Evolutionary conservation across 1,140 invertebrate species (phyloP), one percentile per base, ranked within the genome.

Genomic region (Batillaria attramentaria): DNA sequence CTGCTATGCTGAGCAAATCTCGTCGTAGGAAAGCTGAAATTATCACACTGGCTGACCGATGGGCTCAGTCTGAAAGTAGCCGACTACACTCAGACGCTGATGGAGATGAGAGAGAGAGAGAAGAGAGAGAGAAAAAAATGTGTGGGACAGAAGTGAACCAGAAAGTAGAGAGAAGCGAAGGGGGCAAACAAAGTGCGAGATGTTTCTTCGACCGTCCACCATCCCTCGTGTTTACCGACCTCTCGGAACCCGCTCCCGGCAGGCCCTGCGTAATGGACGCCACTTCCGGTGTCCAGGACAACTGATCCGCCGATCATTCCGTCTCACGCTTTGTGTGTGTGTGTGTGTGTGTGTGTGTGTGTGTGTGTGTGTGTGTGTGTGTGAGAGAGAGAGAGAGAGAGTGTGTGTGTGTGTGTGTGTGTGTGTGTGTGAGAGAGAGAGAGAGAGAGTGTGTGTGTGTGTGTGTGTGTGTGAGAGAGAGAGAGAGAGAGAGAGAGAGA

Each of bases 361-460:
- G 57, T 60, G 24, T 60, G 57, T 60, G 57, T 60, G 57, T 60
- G 24, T 60, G 57, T 60, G 57, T 60, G 57, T 60, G 57, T 60
- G 57, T 60, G 57, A n/a, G 57, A n/a, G 57, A n/a, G 57, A n/a
- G 57, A n/a, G 57, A n/a, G 57, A n/a, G 57, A n/a, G 57, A n/a
- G 57, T 60, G 57, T 60, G 57, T 60, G 57, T 60, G 57, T 60
- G 57, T 60, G 57, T 60, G 57, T 60, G 57, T 60, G 57, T 60
- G 57, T 60, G 57, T 60, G 57, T 60, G 57, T 60, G 57, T 60
- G 57, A n/a, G 57, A n/a, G 57, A n/a, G 57, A n/a, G 57, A n/a
- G 57, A n/a, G 57, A n/a, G 57, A n/a, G 57, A n/a, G 57, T 60
- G 57, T 60, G 57, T 60, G 57, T 60, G 57, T 60, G 57, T 60